Evolutionary conservation across 1,140 invertebrate genomes (phyloP), one percentile per base, ranked within the genome.

Genomic region (Eueides isabella): DNA sequence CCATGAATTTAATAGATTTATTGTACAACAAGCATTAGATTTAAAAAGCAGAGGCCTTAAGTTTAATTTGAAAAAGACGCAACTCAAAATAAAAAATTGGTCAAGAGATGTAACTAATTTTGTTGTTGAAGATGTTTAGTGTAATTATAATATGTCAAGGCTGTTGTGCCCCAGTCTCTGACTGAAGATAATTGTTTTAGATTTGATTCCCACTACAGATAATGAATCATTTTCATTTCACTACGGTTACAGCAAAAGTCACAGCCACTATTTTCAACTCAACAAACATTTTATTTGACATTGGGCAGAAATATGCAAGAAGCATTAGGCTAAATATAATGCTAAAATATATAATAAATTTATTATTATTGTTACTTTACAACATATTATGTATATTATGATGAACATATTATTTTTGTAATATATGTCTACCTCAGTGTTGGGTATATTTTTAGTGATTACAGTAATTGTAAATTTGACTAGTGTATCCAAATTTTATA

Each of bases 1-100:
- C 3, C 95, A 96, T 81, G 95, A 96, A 72, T 95, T 96, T 48
- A 98, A 97, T 89, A 94, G 95, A 72, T 94, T 95, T 79, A 94
- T 97, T 84, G 94, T 96, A 6, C 87, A 90, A 73, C 95, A 96
- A 83, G 96, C 95, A 87, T 82, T 97, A 29, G 95, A 97, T 76
- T 95, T 95, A 81, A 91, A 95, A 72, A 86, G 94, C 38, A 93
- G 94, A 28, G 94, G 94, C 48, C 87, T 96, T 33, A 94, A 94
- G 69, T 93, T 97, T 44, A 87, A 93, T 71, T 76, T 92, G 7
- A 33, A 79, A 26, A 89, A 31, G 29, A 23, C 26, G n/a, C 61
- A 30, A 6, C 28, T 63, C 12, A 63, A 63, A 63, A 63, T 63
- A 67, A 67, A 73, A 29, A 87, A 78, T 61, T 79, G 77, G 41